These are phyloP conservation scores for Bovichtus variegatus DNA, from an alignment of 2,797 vertebrate genomes.

Conservation along the genomic window DNA sequence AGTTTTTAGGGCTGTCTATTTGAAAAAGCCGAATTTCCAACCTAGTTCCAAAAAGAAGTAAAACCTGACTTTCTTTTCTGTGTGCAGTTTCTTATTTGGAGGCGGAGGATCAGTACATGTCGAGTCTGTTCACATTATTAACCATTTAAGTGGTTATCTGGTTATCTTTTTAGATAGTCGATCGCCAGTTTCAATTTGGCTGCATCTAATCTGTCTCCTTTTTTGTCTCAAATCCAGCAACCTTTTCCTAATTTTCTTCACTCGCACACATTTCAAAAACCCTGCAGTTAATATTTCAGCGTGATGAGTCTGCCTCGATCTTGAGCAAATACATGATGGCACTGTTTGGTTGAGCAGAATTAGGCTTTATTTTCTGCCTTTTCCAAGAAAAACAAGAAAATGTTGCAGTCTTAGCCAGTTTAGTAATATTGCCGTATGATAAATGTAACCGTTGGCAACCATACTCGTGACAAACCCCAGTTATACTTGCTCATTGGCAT, in stretches of 20 bases:
- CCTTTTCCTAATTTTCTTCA: neutral
- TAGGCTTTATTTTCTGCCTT: neutral
- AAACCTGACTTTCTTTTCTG: neutral
- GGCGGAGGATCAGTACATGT: slow-evolving; percentile 34
- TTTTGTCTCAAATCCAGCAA: slow-evolving; percentile 33
- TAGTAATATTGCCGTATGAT: neutral
- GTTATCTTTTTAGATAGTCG: slow-evolving; percentile 32
- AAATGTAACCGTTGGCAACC: slow-evolving; percentile 21
- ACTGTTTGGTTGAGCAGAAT: slow-evolving; percentile 5
- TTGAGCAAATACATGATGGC: neutral
- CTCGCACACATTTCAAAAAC: slow-evolving; percentile 15
- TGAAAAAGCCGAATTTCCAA: slow-evolving; percentile 9
- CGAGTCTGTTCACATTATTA: slow-evolving; percentile 19
- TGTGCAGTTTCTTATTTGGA: slow-evolving; percentile 7
- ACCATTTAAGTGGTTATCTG: no score
- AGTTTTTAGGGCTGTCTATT: neutral
- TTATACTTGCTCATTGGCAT: neutral
- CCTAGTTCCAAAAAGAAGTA: slow-evolving; percentile 4
- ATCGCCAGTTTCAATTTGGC: slow-evolving; percentile 38
- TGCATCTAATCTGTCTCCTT: slow-evolving; percentile 13
- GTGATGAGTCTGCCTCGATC: neutral
- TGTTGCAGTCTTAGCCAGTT: neutral
- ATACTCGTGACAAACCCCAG: slow-evolving; percentile 3
- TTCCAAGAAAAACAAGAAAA: neutral
- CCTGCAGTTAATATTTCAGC: neutral